These are phyloP conservation scores for Lasioglossum leucozonium DNA, from an alignment of 2,888 invertebrate genomes.

Conservation along the genomic window DNA sequence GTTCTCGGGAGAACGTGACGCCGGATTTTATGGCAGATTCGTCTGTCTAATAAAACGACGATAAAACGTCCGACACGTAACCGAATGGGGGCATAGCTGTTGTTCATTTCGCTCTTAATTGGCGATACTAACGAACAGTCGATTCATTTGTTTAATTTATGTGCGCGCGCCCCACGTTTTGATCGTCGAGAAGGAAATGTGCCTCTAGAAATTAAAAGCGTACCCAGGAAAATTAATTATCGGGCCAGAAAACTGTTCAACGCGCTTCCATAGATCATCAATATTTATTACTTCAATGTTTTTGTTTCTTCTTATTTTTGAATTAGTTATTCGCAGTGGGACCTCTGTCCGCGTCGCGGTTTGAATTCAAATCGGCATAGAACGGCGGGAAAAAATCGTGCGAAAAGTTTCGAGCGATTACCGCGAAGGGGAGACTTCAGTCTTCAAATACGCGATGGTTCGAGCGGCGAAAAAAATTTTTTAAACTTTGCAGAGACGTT, in stretches of 20 bases:
- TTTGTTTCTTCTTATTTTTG: too few relatives aligned
- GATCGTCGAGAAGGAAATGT: not conserved
- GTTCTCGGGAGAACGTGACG: conserved; percentile 11
- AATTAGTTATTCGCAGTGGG: too few relatives aligned
- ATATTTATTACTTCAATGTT: too few relatives aligned
- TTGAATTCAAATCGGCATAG: too few relatives aligned
- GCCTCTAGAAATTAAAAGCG: not conserved
- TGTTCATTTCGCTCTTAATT: not conserved
- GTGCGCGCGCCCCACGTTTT: not conserved
- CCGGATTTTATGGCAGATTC: conserved; percentile 44
- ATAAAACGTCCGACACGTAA: conserved; percentile 3
- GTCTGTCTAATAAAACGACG: conserved; percentile 15
- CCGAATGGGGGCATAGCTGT: not conserved
- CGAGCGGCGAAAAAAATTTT: too few relatives aligned
- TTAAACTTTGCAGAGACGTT: too few relatives aligned
- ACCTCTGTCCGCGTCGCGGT: too few relatives aligned
- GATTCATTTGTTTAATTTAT: conserved; percentile 18
- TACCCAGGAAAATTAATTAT: not conserved
- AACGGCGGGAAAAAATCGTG: too few relatives aligned
- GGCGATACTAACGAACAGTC: conserved; percentile 1
- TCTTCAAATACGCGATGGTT: too few relatives aligned
- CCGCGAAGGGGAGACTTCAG: too few relatives aligned
- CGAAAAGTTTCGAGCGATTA: too few relatives aligned
- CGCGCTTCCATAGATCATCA: too few relatives aligned
- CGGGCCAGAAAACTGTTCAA: not conserved